These are phyloP conservation scores for Pissodes strobi DNA, from an alignment of 1,140 invertebrate genomes.

Conservation along the genomic window DNA sequence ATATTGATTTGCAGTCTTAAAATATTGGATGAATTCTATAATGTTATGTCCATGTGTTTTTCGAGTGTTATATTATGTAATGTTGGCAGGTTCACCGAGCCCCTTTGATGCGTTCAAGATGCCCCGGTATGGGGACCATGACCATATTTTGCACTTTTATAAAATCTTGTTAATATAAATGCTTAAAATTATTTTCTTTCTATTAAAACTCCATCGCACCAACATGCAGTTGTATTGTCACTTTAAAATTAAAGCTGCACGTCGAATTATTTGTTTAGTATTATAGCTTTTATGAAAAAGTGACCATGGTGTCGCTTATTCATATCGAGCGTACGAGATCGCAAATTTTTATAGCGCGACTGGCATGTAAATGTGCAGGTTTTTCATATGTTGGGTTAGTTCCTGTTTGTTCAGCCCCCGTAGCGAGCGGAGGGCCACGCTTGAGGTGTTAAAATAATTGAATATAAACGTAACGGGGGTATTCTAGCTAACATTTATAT, in stretches of 20 bases:
- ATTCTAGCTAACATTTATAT: too few relatives aligned
- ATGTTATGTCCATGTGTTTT: not conserved
- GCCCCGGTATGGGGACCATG: not conserved
- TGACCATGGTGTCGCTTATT: too few relatives aligned
- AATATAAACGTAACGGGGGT: too few relatives aligned
- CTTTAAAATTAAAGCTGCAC: not conserved
- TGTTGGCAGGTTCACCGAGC: not conserved
- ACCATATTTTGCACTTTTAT: not conserved
- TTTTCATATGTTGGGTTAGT: too few relatives aligned
- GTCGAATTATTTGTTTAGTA: constrained; percentile 2
- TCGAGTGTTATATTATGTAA: not conserved
- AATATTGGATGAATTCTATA: not conserved
- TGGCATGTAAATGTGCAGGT: too few relatives aligned
- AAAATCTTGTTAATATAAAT: constrained; percentile 9
- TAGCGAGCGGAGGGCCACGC: too few relatives aligned
- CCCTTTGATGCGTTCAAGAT: not conserved
- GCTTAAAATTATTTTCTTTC: constrained; percentile 1
- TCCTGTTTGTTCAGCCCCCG: too few relatives aligned
- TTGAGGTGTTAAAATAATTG: too few relatives aligned
- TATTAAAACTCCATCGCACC: not conserved
- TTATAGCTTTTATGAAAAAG: too few relatives aligned
- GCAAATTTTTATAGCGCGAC: too few relatives aligned
- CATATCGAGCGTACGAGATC: too few relatives aligned
- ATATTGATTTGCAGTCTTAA: too few relatives aligned
- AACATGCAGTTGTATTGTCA: not conserved